phyloP scores from a whole-genome alignment of 2,797 vertebrate genomes.

The Spinus olivaceus region DNA sequence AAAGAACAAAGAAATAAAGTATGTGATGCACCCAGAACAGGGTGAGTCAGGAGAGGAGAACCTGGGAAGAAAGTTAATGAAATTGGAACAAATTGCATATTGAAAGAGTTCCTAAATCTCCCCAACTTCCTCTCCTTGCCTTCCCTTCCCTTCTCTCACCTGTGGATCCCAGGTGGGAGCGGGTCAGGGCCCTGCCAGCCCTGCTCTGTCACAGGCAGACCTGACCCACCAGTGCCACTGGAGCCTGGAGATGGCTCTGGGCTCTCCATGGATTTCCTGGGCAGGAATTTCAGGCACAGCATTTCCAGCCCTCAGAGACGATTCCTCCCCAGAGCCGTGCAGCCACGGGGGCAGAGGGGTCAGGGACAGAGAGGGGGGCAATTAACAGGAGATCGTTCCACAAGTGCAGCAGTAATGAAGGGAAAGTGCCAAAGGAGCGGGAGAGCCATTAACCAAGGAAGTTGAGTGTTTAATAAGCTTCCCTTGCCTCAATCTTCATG shows the following conservation, averaged over 20 bases:
- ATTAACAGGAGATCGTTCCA: conserved; percentile 11
- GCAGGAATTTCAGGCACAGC: background rate
- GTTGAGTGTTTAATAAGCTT: conserved; percentile 46
- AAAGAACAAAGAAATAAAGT: background rate
- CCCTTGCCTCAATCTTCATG: background rate
- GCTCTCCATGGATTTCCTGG: accelerated
- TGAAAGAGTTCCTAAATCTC: background rate
- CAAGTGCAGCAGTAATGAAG: conserved; percentile 11
- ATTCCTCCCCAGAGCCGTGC: background rate
- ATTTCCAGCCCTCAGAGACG: accelerated
- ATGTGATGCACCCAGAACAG: background rate
- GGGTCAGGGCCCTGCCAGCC: background rate
- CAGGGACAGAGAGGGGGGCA: background rate
- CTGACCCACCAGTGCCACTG: background rate
- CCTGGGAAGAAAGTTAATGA: background rate
- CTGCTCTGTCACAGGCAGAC: accelerated
- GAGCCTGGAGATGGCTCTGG: background rate
- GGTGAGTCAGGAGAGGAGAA: background rate
- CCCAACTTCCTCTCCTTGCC: background rate
- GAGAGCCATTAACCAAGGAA: conserved; percentile 13
- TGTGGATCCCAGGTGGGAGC: accelerated
- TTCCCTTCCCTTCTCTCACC: background rate
- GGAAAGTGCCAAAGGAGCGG: background rate
- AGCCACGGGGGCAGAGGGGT: accelerated
- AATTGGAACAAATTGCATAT: background rate